Evolutionary conservation across 2,888 invertebrate species (phyloP).

Genomic region (Spilosoma lubricipeda): DNA sequence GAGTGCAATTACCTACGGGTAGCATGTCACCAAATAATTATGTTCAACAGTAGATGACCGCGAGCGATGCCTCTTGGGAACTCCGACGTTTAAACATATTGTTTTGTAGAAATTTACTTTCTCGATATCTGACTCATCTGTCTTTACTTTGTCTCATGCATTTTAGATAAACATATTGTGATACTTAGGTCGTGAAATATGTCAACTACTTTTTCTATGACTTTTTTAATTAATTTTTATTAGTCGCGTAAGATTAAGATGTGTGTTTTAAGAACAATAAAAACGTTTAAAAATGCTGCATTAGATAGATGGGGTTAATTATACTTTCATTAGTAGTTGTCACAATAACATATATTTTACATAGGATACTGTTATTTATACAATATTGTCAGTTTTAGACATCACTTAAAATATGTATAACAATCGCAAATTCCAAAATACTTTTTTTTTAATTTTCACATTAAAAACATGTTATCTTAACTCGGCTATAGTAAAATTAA

Average conservation of each 20-base stretch:
- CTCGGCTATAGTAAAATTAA: conserved; percentile 31
- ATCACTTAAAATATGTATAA: not conserved
- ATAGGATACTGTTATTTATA: not conserved
- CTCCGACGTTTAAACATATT: conserved; percentile 40
- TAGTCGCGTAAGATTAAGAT: not conserved
- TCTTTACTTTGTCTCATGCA: conserved; percentile 32
- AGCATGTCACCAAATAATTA: conserved; percentile 71
- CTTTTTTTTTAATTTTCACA: too few species aligned
- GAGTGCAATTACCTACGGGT: conserved; percentile 52
- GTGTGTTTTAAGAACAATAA: not conserved
- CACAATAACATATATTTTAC: not conserved
- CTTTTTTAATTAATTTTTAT: not conserved
- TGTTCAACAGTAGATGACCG: conserved; percentile 53
- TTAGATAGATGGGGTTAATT: not conserved
- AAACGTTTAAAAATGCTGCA: too few species aligned
- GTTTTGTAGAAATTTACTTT: conserved; percentile 37
- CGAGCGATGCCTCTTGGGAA: conserved; percentile 47
- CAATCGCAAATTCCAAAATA: too few species aligned
- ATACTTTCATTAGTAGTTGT: not conserved
- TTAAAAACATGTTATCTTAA: conserved; percentile 14
- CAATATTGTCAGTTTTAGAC: not conserved
- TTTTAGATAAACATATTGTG: not conserved
- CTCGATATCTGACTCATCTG: conserved; percentile 30
- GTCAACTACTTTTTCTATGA: not conserved
- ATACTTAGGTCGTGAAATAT: not conserved